Evolutionary conservation across 1,140 invertebrate genomes (phyloP).

Genomic region (Dufourea novaeangliae): DNA sequence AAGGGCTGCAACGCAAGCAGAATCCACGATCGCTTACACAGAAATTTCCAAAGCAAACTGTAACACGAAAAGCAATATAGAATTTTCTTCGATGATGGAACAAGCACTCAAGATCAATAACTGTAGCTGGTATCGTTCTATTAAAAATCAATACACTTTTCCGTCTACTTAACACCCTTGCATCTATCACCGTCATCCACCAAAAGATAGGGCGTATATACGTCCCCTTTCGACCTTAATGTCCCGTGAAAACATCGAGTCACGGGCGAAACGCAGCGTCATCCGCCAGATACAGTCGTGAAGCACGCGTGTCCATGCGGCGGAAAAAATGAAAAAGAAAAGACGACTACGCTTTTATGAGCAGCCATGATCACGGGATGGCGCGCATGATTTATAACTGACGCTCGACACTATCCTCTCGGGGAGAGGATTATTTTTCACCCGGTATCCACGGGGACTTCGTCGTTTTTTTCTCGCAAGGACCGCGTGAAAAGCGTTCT

Average conservation of each 20-base stretch:
- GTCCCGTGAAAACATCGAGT: neutral
- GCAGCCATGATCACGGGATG: neutral
- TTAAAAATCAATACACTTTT: too few species aligned
- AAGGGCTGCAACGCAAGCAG: too few species aligned
- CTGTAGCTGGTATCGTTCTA: too few species aligned
- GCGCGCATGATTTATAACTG: slow-evolving; percentile 11
- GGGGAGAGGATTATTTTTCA: neutral
- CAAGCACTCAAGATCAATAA: too few species aligned
- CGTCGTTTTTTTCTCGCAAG: neutral
- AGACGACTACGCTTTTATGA: neutral
- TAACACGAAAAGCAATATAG: too few species aligned
- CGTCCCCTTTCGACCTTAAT: neutral
- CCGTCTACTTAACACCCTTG: too few species aligned
- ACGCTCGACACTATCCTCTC: neutral
- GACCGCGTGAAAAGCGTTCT: neutral
- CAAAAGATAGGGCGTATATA: too few species aligned
- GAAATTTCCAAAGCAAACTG: too few species aligned
- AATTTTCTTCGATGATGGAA: too few species aligned
- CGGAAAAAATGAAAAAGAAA: neutral
- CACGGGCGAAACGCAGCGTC: neutral
- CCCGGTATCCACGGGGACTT: neutral
- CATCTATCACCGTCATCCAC: too few species aligned
- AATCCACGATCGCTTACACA: too few species aligned
- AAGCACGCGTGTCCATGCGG: neutral
- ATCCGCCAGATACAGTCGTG: neutral